Conservation (phyloP, 2,797 vertebrate species). For the Centroberyx gerrardi region DNA sequence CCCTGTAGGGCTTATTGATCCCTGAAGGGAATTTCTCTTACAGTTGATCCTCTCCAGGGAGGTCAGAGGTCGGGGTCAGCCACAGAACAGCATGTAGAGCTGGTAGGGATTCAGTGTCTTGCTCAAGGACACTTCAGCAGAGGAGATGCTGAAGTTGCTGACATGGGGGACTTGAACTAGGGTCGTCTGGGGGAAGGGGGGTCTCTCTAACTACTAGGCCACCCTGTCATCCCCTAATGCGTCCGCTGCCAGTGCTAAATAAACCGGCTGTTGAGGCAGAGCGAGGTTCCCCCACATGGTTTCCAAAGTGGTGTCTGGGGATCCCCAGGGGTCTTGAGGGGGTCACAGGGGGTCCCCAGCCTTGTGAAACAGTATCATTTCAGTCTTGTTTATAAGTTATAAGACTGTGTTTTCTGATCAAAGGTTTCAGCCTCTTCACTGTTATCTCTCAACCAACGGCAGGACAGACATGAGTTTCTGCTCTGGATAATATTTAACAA, state of each 20-base stretch:
- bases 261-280: not conserved
- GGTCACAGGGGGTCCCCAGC: not conserved
- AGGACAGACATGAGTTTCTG: not conserved
- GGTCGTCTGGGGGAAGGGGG: too few relatives aligned
- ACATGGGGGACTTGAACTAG: not conserved
- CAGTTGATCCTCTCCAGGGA: not conserved
- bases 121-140: too few relatives aligned
- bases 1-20: too few relatives aligned
- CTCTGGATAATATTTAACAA: too few relatives aligned
- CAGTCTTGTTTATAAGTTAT: too few relatives aligned
- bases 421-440: not conserved
- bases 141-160: too few relatives aligned
- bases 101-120: not conserved
- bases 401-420: not conserved
- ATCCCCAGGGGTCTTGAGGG: not conserved
- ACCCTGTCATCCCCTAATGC: not conserved
- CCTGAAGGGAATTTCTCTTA: too few relatives aligned
- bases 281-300: too few relatives aligned
- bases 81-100: slow-evolving; percentile 3
- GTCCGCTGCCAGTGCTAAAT: not conserved
- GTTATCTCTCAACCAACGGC: not conserved
- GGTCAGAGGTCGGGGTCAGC: slow-evolving; percentile 27
- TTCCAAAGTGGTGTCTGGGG: not conserved
- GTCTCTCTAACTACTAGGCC: not conserved
- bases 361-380: not conserved